These are phyloP conservation scores for Hypena proboscidalis DNA, from an alignment of 2,888 invertebrate genomes.

Conservation along the genomic window DNA sequence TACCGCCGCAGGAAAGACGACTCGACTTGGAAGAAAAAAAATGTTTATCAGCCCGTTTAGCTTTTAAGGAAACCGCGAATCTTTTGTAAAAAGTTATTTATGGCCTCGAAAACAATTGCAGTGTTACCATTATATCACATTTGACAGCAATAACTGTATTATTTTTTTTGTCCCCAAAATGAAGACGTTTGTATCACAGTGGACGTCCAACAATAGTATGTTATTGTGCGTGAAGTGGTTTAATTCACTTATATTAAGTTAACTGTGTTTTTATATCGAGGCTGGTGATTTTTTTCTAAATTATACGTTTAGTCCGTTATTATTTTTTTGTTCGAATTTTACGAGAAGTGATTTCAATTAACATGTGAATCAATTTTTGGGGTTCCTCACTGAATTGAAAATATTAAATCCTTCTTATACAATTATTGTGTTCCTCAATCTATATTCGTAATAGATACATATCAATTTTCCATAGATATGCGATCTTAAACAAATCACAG, in stretches of 20 bases:
- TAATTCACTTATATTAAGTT: conserved; percentile 50
- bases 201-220: conserved; percentile 58
- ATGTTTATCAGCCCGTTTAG: conserved; percentile 83
- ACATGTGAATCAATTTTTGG: neutral
- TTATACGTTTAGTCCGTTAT: conserved; percentile 30
- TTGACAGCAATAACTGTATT: conserved; percentile 83
- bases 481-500: no score
- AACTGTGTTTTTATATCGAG: conserved; percentile 40
- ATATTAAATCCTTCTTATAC: no score
- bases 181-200: conserved; percentile 72
- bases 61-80: conserved; percentile 85
- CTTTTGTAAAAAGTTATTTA: conserved; percentile 84
- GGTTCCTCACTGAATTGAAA: no score
- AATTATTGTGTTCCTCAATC: no score
- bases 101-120: conserved; percentile 82
- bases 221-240: conserved; percentile 55
- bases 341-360: conserved; percentile 5
- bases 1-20: conserved; percentile 80
- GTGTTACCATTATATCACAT: conserved; percentile 82
- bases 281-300: conserved; percentile 28
- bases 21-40: conserved; percentile 72
- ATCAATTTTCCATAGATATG: no score
- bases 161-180: conserved; percentile 71
- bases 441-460: no score
- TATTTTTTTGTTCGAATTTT: conserved; percentile 16